Percentiles rank a stretch among this genome's conserved stretches.
phyloP scores from a whole-genome alignment of 2,113 vertebrate species.

The Phylloscopus whistleri region DNA sequence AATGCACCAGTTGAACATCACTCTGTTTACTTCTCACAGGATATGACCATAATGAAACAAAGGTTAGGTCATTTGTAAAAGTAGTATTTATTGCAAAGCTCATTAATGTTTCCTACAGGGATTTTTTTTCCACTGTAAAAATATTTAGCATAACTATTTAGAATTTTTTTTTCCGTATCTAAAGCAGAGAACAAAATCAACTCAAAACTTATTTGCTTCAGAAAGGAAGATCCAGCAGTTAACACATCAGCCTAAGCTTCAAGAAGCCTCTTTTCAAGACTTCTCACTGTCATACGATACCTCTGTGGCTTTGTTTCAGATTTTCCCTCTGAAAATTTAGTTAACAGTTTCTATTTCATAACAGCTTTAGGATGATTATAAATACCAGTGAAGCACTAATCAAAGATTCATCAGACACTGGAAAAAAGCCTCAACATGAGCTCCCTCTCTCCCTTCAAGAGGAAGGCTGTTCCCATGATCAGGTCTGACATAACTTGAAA shows the following conservation, averaged over 20 bases:
- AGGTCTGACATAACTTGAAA: not conserved
- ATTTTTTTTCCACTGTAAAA: not conserved
- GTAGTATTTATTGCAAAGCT: not conserved
- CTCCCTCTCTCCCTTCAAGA: not conserved
- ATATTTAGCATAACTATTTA: not conserved
- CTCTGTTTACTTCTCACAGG: slow-evolving; percentile 8
- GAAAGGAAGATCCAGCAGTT: not conserved
- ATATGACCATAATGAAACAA: slow-evolving; percentile 20
- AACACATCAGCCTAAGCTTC: not conserved
- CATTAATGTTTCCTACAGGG: not conserved
- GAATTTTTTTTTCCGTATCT: not conserved
- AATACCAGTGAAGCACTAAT: not conserved
- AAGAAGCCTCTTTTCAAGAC: not conserved
- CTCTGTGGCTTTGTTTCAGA: not conserved
- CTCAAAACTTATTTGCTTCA: not conserved
- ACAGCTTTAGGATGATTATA: not conserved
- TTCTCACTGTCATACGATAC: not conserved
- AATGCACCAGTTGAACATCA: slow-evolving; percentile 50
- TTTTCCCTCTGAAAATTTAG: not conserved
- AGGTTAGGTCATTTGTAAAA: not conserved
- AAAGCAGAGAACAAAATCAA: not conserved
- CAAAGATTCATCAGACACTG: not conserved
- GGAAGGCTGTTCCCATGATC: not conserved
- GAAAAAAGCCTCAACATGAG: not conserved
- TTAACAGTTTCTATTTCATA: not conserved